Base-by-base conservation (phyloP, 1,140 invertebrate genomes). In the Campoletis sonorensis region DNA sequence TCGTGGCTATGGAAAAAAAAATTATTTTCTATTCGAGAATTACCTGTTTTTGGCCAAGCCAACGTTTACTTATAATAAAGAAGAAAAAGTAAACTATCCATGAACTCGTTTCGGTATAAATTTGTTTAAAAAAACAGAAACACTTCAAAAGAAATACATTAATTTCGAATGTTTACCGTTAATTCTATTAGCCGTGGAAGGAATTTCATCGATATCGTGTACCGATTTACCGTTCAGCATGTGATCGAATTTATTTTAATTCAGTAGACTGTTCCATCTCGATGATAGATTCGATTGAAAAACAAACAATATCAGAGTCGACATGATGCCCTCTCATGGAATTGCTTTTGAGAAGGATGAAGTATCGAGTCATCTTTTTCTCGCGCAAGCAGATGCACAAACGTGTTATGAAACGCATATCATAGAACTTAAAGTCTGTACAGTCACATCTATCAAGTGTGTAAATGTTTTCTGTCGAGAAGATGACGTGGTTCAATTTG, bases 321-420 rank as follows among this genome's bases (percentile, higher is more conserved):
- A 54, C 51, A n/a, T 54, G 16, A 54, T n/a, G 7, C 7, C 18
- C 51, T 54, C 11, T 11, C n/a, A 54, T 54, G 11, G 51, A 54
- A 54, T 54, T 54, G 51, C 51, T 54, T 54, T 21, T 54, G 51
- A 54, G 51, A 54, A 54, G n/a, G n/a, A 54, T n/a, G 51, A 54
- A 54, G n/a, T 54, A 54, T 54, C 51, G 51, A n/a, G 51, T 54
- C 51, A 21, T 54, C 18, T 4, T 21, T 54, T 54, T 54, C 51
- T 54, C 51, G 51, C 51, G n/a, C n/a, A n/a, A 18, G 11, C 3
- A 18, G n/a, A 54, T 18, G 18, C 51, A 54, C 1, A 54, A 54
- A n/a, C 10, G n/a, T 54, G 51, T 54, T 54, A 11, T n/a, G 51
- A n/a, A 54, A 54, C 51, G n/a, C 16, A 21, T 54, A 21, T 45